Evolutionary conservation across 1,140 invertebrate species (phyloP).

Genomic region (Prorops nasuta): DNA sequence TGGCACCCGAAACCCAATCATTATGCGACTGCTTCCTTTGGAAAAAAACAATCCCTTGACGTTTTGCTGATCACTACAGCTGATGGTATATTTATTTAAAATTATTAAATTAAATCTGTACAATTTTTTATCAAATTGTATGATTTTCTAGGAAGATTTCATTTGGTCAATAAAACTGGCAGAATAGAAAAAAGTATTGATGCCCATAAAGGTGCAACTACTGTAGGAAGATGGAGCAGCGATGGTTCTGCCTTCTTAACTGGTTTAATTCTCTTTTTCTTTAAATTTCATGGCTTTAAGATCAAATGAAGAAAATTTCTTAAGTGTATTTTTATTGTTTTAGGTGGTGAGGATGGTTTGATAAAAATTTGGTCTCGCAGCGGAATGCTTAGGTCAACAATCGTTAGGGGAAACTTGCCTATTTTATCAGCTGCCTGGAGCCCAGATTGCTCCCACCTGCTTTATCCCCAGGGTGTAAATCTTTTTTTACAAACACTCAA

Average conservation of each 20-base stretch:
- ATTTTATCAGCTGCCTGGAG: constrained; percentile 88
- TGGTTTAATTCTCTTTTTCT: constrained; percentile 55
- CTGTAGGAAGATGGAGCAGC: constrained; percentile 84
- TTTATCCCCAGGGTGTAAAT: constrained; percentile 80
- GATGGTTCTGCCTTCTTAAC: constrained; percentile 90
- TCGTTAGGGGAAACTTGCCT: constrained; percentile 76
- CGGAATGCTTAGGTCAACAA: constrained; percentile 89
- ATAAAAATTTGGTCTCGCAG: constrained; percentile 96
- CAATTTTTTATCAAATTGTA: constrained; percentile 14
- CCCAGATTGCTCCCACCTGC: constrained; percentile 77
- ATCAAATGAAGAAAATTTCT: constrained; percentile 1
- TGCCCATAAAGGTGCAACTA: constrained; percentile 89
- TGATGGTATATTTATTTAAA: constrained; percentile 65
- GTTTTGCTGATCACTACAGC: constrained; percentile 83
- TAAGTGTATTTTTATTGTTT: constrained; percentile 10
- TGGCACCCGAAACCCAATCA: constrained; percentile 56
- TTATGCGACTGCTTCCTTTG: constrained; percentile 29
- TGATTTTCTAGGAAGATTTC: constrained; percentile 70
- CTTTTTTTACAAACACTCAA: constrained; percentile 89
- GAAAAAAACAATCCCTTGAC: constrained; percentile 75
- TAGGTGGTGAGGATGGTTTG: constrained; percentile 93
- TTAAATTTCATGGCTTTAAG: not conserved
- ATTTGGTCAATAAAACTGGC: constrained; percentile 84
- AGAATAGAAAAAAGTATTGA: constrained; percentile 89
- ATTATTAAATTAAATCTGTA: not conserved